Evolutionary conservation across 2,797 vertebrate species (phyloP), one percentile per base, ranked within the genome.

Genomic region (Aulostomus chinensis): DNA sequence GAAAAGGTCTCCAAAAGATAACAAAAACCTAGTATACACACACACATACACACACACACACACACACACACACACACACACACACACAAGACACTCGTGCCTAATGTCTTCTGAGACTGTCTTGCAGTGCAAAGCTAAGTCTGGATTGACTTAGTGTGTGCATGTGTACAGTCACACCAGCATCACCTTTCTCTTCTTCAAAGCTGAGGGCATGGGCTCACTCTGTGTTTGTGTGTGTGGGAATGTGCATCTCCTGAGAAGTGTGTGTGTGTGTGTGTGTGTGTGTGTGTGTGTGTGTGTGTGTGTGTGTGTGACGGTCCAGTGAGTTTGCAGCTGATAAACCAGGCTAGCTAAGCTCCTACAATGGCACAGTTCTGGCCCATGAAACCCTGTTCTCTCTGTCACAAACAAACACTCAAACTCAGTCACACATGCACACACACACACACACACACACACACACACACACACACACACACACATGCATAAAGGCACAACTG

Each of bases 251-350:
- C n/a, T n/a, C n/a, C n/a, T n/a, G n/a, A n/a, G n/a, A n/a, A n/a
- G n/a, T 47, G 51, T 35, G 39, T 42, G 53, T 34, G 11, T 32
- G 25, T 48, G 34, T 47, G 25, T 25, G 4, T 29, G 42, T 17
- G 34, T 37, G 20, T 15, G 16, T 20, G 34, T 26, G 48, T 35
- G 48, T 20, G 5, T 20, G 18, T 57, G 21, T 10, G 30, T 58
- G 41, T 12, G 75, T 11, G 54, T 61, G 62, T 58, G 69, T 39
- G 88, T 88, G 87, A 79, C 71, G 85, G 89, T 74, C 87, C 78
- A 87, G 85, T 83, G 84, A 85, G 84, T 85, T 84, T 72, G 73
- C 77, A 75, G 73, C 78, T 79, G 86, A 91, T 89, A 90, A 88
- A 86, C 72, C 54, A 48, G 63, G 73, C 56, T 53, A 76, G 88